Conservation (phyloP, 64 coral and sea anemone genomes). For the Actinia tenebrosa region DNA sequence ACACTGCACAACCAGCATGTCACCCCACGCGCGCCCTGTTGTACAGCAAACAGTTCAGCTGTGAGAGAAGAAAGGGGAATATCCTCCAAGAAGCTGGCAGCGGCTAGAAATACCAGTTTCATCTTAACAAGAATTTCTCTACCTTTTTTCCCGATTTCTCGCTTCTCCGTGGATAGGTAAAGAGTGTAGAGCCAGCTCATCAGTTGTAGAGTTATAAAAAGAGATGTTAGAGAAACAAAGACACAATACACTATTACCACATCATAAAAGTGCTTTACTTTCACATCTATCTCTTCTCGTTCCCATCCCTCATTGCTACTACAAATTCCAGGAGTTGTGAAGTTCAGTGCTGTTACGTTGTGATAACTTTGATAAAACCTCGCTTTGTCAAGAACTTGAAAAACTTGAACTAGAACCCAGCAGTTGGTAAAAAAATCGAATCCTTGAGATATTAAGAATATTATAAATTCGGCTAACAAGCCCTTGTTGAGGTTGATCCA, state of each 20-base stretch:
- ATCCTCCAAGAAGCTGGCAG: constrained; percentile 72
- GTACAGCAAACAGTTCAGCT: constrained; percentile 62
- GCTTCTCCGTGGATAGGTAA: constrained; percentile 43
- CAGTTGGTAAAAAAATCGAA: constrained; percentile 88
- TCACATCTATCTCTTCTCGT: constrained; percentile 22
- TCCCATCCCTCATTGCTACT: constrained; percentile 32
- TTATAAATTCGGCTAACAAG: constrained; percentile 63
- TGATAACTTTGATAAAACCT: constrained; percentile 32
- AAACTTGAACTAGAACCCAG: constrained; percentile 67
- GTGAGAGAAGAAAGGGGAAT: constrained; percentile 79
- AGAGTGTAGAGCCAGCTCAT: constrained; percentile 77
- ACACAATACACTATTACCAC: constrained; percentile 53
- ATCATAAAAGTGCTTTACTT: constrained; percentile 35
- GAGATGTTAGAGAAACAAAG: constrained; percentile 53
- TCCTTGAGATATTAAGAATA: constrained; percentile 81
- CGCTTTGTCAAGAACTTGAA: constrained; percentile 32
- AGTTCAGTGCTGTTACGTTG: constrained; percentile 55
- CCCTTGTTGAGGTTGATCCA: constrained; percentile 75
- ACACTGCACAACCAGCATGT: constrained; percentile 78
- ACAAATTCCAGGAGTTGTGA: constrained; percentile 51
- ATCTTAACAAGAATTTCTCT: constrained; percentile 49
- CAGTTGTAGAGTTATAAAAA: constrained; percentile 53
- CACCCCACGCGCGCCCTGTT: constrained; percentile 59
- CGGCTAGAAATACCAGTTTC: constrained; percentile 71
- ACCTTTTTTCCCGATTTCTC: constrained; percentile 50